Evolutionary conservation across 2,113 vertebrate species (phyloP).

Genomic region (Gymnorhina tibicen): DNA sequence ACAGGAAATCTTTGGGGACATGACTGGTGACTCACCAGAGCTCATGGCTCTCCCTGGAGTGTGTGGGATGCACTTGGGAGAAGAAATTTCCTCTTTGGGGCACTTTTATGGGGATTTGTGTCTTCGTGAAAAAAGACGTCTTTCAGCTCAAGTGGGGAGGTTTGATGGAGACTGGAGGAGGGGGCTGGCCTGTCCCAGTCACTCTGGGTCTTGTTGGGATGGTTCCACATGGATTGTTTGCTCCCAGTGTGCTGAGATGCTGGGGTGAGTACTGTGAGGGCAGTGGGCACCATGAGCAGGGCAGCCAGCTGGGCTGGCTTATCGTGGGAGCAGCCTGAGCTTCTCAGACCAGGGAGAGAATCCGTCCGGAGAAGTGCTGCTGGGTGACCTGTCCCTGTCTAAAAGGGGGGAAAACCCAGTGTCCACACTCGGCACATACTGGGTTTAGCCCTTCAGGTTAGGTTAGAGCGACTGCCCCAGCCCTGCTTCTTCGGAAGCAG

Average conservation of each 20-base stretch:
- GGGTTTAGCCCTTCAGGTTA: background rate
- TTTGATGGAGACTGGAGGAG: background rate
- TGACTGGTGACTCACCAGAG: background rate
- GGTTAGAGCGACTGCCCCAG: background rate
- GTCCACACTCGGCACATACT: rapidly evolving
- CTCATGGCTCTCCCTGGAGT: background rate
- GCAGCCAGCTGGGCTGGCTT: background rate
- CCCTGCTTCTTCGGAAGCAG: background rate
- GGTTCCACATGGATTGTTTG: background rate
- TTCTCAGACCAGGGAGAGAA: background rate
- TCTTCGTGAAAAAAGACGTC: background rate
- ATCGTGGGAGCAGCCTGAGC: background rate
- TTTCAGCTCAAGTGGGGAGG: background rate
- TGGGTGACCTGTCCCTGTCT: background rate
- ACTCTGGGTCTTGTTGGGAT: background rate
- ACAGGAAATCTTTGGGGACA: background rate
- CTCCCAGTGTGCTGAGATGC: background rate
- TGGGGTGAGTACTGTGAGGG: rapidly evolving
- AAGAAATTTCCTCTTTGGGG: background rate
- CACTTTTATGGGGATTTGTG: background rate
- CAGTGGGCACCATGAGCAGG: too few species aligned
- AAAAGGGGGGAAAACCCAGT: background rate
- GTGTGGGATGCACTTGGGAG: background rate
- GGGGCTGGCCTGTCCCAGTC: rapidly evolving
- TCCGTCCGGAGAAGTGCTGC: background rate